phyloP scores from a whole-genome alignment of 2,113 vertebrate genomes.

The Cromileptes altivelis region DNA sequence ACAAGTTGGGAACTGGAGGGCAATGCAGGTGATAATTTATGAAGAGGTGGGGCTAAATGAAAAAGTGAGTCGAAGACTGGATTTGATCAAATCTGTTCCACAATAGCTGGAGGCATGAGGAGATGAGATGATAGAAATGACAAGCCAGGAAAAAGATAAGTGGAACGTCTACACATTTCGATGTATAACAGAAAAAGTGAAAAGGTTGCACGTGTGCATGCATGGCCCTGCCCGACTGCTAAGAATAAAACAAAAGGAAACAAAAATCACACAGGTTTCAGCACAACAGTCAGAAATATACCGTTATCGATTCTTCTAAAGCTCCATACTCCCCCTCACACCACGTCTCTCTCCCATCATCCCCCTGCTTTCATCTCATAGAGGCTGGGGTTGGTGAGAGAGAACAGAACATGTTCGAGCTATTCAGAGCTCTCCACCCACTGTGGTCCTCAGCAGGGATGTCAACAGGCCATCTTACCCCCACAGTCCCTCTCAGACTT shows the following conservation, averaged over 20 bases:
- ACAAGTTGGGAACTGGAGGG: constrained; percentile 8
- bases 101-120: neutral
- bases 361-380: constrained; percentile 65
- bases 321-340: constrained; percentile 4
- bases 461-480: constrained; percentile 38
- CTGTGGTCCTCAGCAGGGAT: constrained; percentile 58
- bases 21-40: constrained; percentile 21
- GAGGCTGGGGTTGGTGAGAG: constrained; percentile 22
- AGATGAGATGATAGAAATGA: constrained; percentile 29
- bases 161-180: neutral
- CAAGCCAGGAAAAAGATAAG: constrained; percentile 6
- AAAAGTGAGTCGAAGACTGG: neutral
- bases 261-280: neutral
- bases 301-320: constrained; percentile 53
- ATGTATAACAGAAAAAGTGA: constrained; percentile 9
- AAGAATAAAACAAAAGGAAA: constrained; percentile 46
- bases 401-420: constrained; percentile 45
- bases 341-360: constrained; percentile 37
- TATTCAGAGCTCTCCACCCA: constrained; percentile 56
- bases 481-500: constrained; percentile 43
- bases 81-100: constrained; percentile 45
- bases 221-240: neutral
- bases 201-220: constrained; percentile 22
- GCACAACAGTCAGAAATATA: constrained; percentile 32
- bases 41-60: neutral